These are phyloP conservation scores for Paragorgia papillata DNA, from an alignment of 92 coral and sea anemone genomes.

Conservation along the genomic window DNA sequence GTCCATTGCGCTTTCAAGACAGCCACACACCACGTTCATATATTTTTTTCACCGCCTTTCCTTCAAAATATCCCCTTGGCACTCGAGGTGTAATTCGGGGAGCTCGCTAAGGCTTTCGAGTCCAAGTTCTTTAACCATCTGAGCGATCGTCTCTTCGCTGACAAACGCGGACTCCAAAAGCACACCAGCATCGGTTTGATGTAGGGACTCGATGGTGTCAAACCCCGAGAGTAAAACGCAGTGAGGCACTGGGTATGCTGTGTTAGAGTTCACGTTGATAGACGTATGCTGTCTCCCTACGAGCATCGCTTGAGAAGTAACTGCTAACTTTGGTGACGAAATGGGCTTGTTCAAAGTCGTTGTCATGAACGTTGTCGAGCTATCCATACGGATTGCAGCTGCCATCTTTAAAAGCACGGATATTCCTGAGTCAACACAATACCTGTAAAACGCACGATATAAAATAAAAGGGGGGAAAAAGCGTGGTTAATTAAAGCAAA, in stretches of 20 bases:
- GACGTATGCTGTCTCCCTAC: neutral
- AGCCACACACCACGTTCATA: neutral
- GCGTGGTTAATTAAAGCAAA: neutral
- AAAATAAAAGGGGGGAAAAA: neutral
- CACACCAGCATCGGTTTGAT: neutral
- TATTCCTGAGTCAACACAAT: neutral
- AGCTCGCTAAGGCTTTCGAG: slow-evolving; percentile 61
- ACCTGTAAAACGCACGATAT: neutral
- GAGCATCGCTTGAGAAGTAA: slow-evolving; percentile 18
- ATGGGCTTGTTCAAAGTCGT: slow-evolving; percentile 21
- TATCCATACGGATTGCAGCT: slow-evolving; percentile 17
- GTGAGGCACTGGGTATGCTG: slow-evolving; percentile 32
- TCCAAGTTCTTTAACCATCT: slow-evolving; percentile 65
- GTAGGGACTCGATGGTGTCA: neutral
- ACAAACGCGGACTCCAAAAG: slow-evolving; percentile 54
- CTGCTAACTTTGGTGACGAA: slow-evolving; percentile 36
- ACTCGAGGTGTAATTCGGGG: slow-evolving; percentile 66
- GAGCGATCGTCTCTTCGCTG: slow-evolving; percentile 66
- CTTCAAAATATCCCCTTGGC: neutral
- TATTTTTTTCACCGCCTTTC: neutral
- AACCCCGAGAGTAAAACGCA: slow-evolving; percentile 1
- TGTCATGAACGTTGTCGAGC: slow-evolving; percentile 33
- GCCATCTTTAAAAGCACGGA: neutral
- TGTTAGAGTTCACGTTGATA: neutral
- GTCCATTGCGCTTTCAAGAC: too few relatives aligned